Percentiles rank a stretch among this genome's conserved stretches.
phyloP scores from a whole-genome alignment of 2,113 vertebrate genomes.

The Laterallus jamaicensis region DNA sequence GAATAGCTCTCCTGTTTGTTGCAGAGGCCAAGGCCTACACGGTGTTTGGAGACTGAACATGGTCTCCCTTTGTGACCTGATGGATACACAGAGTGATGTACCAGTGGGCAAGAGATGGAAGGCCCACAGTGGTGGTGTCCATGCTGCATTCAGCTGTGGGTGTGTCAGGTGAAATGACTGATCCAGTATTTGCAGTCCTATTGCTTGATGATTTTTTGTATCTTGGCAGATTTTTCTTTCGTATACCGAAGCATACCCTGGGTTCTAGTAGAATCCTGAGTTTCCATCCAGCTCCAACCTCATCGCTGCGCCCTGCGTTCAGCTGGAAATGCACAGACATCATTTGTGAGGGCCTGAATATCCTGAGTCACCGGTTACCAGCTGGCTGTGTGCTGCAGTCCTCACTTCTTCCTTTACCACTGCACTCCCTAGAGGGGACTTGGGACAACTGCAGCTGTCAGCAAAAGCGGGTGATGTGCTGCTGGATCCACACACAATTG shows the following conservation, averaged over 20 bases:
- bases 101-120: background rate
- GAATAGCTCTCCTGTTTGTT: background rate
- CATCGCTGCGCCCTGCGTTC: background rate
- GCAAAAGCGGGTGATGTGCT: background rate
- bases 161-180: background rate
- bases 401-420: constrained; percentile 42
- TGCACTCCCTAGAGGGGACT: constrained; percentile 75
- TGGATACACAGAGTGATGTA: background rate
- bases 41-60: background rate
- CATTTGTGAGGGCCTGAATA: constrained; percentile 26
- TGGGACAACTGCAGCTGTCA: constrained; percentile 32
- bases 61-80: background rate
- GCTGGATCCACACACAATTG: background rate
- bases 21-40: background rate
- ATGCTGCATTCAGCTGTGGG: background rate
- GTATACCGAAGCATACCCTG: background rate
- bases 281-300: background rate
- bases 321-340: background rate
- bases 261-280: background rate
- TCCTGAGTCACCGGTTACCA: constrained; percentile 60
- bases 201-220: background rate
- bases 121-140: background rate
- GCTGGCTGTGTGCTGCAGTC: constrained; percentile 22
- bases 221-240: background rate
- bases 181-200: background rate